Base-by-base conservation (phyloP, 2,113 vertebrate species). In the Lipotes vexillifer region DNA sequence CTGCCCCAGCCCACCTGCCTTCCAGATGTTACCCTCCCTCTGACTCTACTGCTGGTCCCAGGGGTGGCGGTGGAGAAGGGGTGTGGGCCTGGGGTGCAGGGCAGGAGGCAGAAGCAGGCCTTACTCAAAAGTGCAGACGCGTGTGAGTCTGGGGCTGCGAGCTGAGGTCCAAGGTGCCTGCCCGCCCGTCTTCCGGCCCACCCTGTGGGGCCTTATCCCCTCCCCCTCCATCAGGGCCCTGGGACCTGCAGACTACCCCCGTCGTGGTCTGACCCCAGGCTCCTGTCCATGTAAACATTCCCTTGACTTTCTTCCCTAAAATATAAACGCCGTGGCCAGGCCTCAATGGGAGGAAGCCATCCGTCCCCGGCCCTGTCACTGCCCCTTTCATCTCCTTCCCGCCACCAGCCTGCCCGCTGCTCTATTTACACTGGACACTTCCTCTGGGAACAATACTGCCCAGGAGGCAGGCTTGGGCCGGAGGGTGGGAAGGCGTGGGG, bases 381-480 rank as follows among this genome's bases (percentile, higher is more conserved):
- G 31, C 33, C 96, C 97, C 98, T 99, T 99, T 99, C 99, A 99
- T 99, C 99, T 98, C 98, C 98, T 98, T 98, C 98, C 98, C 98
- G 96, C 98, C 98, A 98, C 98, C 98, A 98, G 98, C 98, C 98
- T 98, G 99, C 99, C 99, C 96, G 98, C 98, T 97, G 98, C 97
- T 98, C 98, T 99, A 99, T 99, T 99, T 99, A 99, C 99, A 99
- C 99, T 99, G 99, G 98, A 88, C 95, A 93, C 99, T 99, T 99
- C 99, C 99, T 99, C 98, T 98, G 98, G 98, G 99, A 99, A 99
- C 99, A 99, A 99, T 99, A 98, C 99, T 98, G 98, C 96, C 88
- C 98, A 98, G 98, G 99, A 98, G 99, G 98, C 98, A 65, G 93
- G 96, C 88, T 29, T 41, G 63, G 20, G 61, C 77, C 20, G 7